Percentiles rank a stretch among this genome's conserved stretches.
Conservation (phyloP, 2,888 invertebrate species). For the Ganaspis brasiliensis region DNA sequence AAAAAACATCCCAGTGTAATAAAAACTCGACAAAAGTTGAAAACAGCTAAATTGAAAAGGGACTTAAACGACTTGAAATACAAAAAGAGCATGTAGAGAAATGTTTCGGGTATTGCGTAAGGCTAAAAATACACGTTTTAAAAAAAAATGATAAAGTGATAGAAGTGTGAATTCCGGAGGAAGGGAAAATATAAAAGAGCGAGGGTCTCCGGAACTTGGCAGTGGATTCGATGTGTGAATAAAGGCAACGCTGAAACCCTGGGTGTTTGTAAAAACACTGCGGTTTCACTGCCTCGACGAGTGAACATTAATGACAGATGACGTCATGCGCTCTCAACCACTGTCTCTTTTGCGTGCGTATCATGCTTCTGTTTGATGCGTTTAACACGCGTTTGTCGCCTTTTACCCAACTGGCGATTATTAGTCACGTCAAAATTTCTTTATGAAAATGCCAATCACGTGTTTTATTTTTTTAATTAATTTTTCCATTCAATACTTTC, state of each 20-base stretch:
- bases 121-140: not conserved
- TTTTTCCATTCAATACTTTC: too few species aligned
- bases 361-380: slow-evolving; percentile 47
- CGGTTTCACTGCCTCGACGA: not conserved
- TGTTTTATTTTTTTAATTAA: too few species aligned
- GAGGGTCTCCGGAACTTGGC: slow-evolving; percentile 28
- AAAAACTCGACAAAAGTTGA: too few species aligned
- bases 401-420: slow-evolving; percentile 18
- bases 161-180: slow-evolving; percentile 24
- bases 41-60: too few species aligned
- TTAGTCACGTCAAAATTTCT: slow-evolving; percentile 20
- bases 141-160: slow-evolving; percentile 47
- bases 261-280: slow-evolving; percentile 25
- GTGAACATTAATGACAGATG: slow-evolving; percentile 69
- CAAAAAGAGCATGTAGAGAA: too few species aligned
- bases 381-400: slow-evolving; percentile 7
- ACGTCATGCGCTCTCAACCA: slow-evolving; percentile 66
- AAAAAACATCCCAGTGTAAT: not conserved
- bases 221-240: slow-evolving; percentile 24
- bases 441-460: not conserved
- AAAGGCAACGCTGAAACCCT: not conserved
- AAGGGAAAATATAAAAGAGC: slow-evolving; percentile 13
- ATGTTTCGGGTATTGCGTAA: too few species aligned
- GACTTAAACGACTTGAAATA: too few species aligned
- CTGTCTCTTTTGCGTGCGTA: slow-evolving; percentile 56